Base-by-base conservation (phyloP, 1,140 invertebrate genomes). In the Drosophila ficusphila region DNA sequence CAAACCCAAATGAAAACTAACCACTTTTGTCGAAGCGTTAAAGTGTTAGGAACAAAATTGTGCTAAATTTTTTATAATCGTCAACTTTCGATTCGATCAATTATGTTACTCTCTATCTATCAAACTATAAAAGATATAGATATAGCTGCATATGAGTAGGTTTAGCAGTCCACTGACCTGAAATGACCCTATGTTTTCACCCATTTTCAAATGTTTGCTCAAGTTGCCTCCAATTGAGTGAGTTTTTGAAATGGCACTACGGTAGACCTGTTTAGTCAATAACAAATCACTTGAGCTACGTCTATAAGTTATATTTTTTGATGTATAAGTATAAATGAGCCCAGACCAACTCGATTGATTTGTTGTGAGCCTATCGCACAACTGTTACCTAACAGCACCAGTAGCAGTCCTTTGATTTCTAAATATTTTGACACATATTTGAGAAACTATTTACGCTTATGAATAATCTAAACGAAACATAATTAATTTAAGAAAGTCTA, bases 271-370 rank as follows among this genome's bases (percentile, higher is more conserved):
- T 18, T 25, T 25, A 58, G 29, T 36, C 29, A 33, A 53, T 71
- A 88, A 88, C 83, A 88, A 76, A 78, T 88, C 82, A 48, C 82
- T 88, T 88, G 82, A 88, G 82, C 56, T 33, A 82, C 52, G 82
- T 88, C 83, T 88, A 89, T 81, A 86, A 61, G 69, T 88, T 88
- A 78, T 88, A 88, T 88, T 78, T 77, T 88, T 82, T 58, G 41
- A 85, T 81, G 78, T 75, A 68, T 60, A 82, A 88, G 69, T 88
- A 88, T 88, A 88, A 81, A 88, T 86, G 82, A 82, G 82, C 82
- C 82, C 82, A 86, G 82, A 86, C 82, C 61, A 88, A 64, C 82
- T 86, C 82, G 74, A 86, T 86, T 78, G 82, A 78, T 88, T 88
- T 86, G 82, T 86, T 86, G 69, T 81, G 49, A 27, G 18, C 33